Evolutionary conservation across 2,888 invertebrate genomes (phyloP).

Genomic region (Gymnosoma rotundatum): DNA sequence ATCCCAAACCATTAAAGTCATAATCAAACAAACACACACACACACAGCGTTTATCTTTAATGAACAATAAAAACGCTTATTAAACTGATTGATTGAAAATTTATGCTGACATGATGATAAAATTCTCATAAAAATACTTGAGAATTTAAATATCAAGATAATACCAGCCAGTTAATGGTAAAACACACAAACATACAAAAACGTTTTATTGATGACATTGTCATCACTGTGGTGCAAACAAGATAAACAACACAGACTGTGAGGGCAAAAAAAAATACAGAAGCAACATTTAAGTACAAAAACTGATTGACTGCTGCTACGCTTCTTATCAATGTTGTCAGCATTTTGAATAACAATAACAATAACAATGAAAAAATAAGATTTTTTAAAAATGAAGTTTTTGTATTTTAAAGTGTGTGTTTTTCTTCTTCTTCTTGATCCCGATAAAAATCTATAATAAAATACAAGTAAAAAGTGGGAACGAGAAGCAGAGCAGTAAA

Average conservation of each 20-base stretch:
- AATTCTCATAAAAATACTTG: conserved; percentile 63
- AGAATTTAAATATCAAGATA: conserved; percentile 33
- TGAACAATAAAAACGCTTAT: conserved; percentile 37
- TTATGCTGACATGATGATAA: conserved; percentile 69
- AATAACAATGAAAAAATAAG: background rate
- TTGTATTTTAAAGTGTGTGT: conserved; percentile 13
- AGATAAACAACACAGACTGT: background rate
- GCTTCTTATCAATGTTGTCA: conserved; percentile 34
- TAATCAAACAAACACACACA: background rate
- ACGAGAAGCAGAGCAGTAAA: background rate
- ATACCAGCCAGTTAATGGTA: background rate
- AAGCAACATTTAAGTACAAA: background rate
- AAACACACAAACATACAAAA: conserved; percentile 4
- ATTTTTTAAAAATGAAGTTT: conserved; percentile 27
- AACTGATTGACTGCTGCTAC: background rate
- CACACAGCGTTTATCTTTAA: background rate
- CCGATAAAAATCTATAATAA: conserved; percentile 44
- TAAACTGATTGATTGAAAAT: conserved; percentile 71
- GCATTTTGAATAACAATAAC: conserved; percentile 23
- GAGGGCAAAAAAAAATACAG: background rate
- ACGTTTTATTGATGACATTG: conserved; percentile 15
- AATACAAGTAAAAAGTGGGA: conserved; percentile 16
- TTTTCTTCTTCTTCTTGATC: background rate
- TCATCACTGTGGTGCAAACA: conserved; percentile 23
- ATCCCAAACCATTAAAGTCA: background rate